Base-by-base conservation (phyloP, 2,113 vertebrate species). In the Cyanoramphus novaezelandiae region DNA sequence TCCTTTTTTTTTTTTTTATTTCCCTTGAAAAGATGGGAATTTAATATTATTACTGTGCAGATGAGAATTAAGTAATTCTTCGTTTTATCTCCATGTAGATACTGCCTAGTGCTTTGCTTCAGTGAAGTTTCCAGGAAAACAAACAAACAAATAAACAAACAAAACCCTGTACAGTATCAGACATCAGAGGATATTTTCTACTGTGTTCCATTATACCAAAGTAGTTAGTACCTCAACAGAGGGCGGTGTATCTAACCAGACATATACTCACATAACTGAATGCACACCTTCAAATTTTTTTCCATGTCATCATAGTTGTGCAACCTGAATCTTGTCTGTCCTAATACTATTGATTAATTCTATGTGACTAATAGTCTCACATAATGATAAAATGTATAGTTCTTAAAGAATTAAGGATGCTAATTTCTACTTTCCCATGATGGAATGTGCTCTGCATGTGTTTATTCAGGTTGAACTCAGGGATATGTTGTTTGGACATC, bases 381-480 rank as follows among this genome's bases (percentile, higher is more conserved):
- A 37, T 49, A 35, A 69, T 28, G 12, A 41, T 18, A 37, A 9
- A 77, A 43, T 0, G 0, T 35, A 20, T 3, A 62, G 7, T 47
- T 55, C 47, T 63, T 2, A 13, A 74, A 4, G 17, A 31, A 75
- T 46, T 75, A 86, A 67, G 9, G 6, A 39, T 74, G 13, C 13
- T 59, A 0, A 18, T 33, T 86, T 86, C 2, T 37, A 11, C 3
- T 63, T 83, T 94, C 67, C 31, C 3, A 0, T 44, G 2, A n/a
- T n/a, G 2, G 31, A 82, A 65, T 49, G 5, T 37, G 12, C 16
- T 47, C 23, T 88, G 29, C 6, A 15, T 39, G 6, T 76, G 8
- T 2, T 64, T 80, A 37, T 60, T 60, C 39, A 76, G 12, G 3
- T 39, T 35, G 35, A 93, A 60, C 16, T 67, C 19, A 49, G 33